Conservation (phyloP, 2,113 vertebrate genomes). For the Typhlomys cinereus region DNA sequence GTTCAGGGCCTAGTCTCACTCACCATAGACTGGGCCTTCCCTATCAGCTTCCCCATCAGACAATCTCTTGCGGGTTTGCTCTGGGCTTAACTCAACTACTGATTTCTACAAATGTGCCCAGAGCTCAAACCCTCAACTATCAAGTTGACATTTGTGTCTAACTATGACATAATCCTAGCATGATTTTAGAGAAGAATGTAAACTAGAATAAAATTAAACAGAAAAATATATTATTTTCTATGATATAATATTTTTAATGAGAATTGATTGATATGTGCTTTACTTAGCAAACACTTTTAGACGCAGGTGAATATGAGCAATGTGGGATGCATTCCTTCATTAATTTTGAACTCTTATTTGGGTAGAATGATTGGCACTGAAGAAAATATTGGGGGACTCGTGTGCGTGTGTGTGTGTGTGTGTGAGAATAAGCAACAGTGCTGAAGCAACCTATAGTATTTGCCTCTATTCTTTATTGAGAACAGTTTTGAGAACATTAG, state of each 20-base stretch:
- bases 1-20: too few species aligned
- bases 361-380: not conserved
- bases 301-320: not conserved
- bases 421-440: not conserved
- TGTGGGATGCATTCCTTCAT: not conserved
- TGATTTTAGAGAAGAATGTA: constrained; percentile 18
- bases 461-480: not conserved
- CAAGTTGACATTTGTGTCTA: too few species aligned
- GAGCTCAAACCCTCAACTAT: too few species aligned
- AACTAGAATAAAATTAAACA: not conserved
- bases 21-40: too few species aligned
- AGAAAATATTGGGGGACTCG: not conserved
- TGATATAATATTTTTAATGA: not conserved
- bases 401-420: not conserved
- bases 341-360: constrained; percentile 7
- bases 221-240: not conserved
- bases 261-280: not conserved
- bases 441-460: not conserved
- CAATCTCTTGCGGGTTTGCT: too few species aligned
- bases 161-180: not conserved
- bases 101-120: too few species aligned
- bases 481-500: constrained; percentile 27
- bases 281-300: constrained; percentile 38
- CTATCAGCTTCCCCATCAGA: too few species aligned
- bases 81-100: too few species aligned